Evolutionary conservation across 1,140 invertebrate species (phyloP).

Genomic region (Teleopsis dalmanni): DNA sequence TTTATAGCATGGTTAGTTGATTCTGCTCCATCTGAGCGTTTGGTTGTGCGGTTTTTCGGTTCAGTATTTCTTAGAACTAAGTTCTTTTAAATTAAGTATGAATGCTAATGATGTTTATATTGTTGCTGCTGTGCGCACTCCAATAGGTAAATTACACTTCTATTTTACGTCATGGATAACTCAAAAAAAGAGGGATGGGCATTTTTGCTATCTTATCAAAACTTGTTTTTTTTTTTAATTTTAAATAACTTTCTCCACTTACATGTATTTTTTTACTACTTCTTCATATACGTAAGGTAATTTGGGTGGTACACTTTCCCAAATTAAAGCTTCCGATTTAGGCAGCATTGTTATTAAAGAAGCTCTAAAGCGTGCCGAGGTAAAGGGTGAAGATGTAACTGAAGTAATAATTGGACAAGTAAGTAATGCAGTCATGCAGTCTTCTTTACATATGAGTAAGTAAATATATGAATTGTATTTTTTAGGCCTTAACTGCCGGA

Average conservation of each 20-base stretch:
- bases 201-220: constrained; percentile 10
- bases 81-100: too few species aligned
- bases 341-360: constrained; percentile 70
- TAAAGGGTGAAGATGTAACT: constrained; percentile 59
- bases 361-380: constrained; percentile 54
- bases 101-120: constrained; percentile 35
- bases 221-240: constrained; percentile 29
- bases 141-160: constrained; percentile 34
- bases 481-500: constrained; percentile 57
- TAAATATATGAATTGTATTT: constrained; percentile 25
- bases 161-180: neutral
- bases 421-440: constrained; percentile 18
- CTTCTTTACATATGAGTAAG: constrained; percentile 20
- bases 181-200: neutral
- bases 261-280: constrained; percentile 6
- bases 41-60: too few species aligned
- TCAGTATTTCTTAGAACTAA: too few species aligned
- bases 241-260: constrained; percentile 15
- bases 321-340: constrained; percentile 62
- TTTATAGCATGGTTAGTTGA: too few species aligned
- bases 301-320: constrained; percentile 63
- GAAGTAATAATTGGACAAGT: constrained; percentile 87
- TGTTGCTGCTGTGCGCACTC: constrained; percentile 44
- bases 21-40: too few species aligned
- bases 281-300: constrained; percentile 49